A percentile compares a stretch with the other conserved stretches of the same genome.
These are phyloP conservation scores for Dryocosmus kuriphilus DNA, from an alignment of 2,888 invertebrate genomes.

Conservation along the genomic window DNA sequence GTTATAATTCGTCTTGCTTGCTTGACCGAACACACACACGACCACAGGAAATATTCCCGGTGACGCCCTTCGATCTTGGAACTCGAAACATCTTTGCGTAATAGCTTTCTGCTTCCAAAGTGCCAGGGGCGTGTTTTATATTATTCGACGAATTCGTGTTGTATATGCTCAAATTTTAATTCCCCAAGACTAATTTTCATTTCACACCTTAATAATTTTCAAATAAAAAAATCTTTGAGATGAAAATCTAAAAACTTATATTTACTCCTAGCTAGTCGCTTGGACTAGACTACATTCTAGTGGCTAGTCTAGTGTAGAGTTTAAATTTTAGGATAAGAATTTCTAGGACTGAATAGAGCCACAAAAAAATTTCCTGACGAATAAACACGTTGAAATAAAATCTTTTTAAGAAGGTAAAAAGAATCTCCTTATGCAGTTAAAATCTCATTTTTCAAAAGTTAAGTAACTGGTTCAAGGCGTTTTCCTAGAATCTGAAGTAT, in stretches of 20 bases:
- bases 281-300: too few species aligned
- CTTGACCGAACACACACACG: not conserved
- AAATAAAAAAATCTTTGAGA: not conserved
- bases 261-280: too few species aligned
- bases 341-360: not conserved
- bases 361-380: too few species aligned
- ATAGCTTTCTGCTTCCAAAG: slow-evolving; percentile 17
- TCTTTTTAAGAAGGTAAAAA: too few species aligned
- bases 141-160: slow-evolving; percentile 11
- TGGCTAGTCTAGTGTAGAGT: too few species aligned
- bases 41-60: slow-evolving; percentile 20
- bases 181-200: not conserved
- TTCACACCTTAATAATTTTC: not conserved
- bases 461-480: not conserved
- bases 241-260: too few species aligned
- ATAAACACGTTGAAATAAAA: too few species aligned
- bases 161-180: slow-evolving; percentile 2
- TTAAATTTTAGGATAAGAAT: not conserved
- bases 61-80: slow-evolving; percentile 38
- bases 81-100: slow-evolving; percentile 27
- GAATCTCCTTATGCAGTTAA: too few species aligned
- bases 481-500: not conserved
- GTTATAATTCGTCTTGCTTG: not conserved
- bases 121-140: slow-evolving; percentile 15
- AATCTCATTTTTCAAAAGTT: too few species aligned